These are phyloP conservation scores for Rhynchomys soricoides DNA, from an alignment of 2,113 vertebrate genomes.

Conservation along the genomic window DNA sequence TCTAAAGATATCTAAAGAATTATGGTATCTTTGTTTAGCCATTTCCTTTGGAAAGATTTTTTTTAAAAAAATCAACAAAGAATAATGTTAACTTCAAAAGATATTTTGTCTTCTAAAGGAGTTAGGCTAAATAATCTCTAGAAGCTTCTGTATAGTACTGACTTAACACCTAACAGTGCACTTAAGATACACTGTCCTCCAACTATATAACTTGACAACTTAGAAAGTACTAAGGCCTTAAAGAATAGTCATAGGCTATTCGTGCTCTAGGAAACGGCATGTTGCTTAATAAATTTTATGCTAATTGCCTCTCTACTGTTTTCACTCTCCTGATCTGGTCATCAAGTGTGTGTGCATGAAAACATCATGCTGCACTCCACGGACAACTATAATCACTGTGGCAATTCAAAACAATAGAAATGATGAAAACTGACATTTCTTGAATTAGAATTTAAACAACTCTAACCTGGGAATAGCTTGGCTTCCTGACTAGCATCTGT, in stretches of 20 bases:
- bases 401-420: neutral
- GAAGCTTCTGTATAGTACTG: neutral
- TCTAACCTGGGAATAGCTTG: neutral
- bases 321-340: neutral
- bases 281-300: neutral
- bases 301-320: neutral
- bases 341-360: neutral
- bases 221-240: neutral
- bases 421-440: neutral
- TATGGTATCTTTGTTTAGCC: neutral
- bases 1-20: neutral
- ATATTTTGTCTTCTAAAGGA: neutral
- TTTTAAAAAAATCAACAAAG: neutral
- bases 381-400: neutral
- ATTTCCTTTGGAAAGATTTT: neutral
- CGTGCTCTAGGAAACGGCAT: neutral
- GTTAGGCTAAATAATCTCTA: neutral
- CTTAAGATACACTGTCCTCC: neutral
- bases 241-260: neutral
- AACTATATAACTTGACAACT: slow-evolving; percentile 12
- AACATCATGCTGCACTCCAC: neutral
- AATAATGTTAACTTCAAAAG: slow-evolving; percentile 33
- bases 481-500: slow-evolving; percentile 7
- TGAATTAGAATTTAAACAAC: slow-evolving; percentile 32
- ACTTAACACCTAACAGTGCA: neutral